These are phyloP conservation scores for Tapirus terrestris DNA, from an alignment of 2,113 vertebrate species.

Conservation along the genomic window DNA sequence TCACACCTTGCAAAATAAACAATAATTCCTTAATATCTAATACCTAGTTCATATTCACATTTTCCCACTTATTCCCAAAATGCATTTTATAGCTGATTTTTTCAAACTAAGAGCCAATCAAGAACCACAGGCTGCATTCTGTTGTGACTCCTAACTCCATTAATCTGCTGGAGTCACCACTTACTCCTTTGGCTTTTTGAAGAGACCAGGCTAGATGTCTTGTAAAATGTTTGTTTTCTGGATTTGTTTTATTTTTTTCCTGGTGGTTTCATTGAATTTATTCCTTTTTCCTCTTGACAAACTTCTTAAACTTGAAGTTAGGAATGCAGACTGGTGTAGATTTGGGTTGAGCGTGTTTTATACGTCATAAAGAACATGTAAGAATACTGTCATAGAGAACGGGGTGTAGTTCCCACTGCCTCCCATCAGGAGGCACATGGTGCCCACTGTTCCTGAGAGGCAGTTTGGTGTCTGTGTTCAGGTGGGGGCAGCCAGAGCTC, in stretches of 20 bases:
- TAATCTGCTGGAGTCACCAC: neutral
- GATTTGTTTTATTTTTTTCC: neutral
- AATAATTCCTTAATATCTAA: neutral
- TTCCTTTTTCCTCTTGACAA: neutral
- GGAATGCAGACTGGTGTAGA: neutral
- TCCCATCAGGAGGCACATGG: neutral
- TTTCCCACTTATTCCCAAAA: neutral
- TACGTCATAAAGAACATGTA: too few species aligned
- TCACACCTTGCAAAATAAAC: neutral
- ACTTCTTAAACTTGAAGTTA: neutral
- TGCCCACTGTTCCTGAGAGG: too few species aligned
- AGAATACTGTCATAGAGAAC: neutral
- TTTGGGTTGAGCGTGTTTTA: neutral
- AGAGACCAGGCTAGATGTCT: neutral
- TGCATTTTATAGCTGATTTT: neutral
- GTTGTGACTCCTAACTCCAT: neutral
- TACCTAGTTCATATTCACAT: neutral
- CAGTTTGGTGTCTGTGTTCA: too few species aligned
- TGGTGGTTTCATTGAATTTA: neutral
- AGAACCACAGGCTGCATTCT: neutral
- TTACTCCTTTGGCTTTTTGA: neutral
- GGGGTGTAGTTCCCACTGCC: neutral
- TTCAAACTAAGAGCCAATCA: neutral
- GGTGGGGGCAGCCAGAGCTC: neutral
- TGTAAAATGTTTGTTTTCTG: neutral